These are phyloP conservation scores for Cyanoliseus patagonus DNA, from an alignment of 2,113 vertebrate species.

Conservation along the genomic window DNA sequence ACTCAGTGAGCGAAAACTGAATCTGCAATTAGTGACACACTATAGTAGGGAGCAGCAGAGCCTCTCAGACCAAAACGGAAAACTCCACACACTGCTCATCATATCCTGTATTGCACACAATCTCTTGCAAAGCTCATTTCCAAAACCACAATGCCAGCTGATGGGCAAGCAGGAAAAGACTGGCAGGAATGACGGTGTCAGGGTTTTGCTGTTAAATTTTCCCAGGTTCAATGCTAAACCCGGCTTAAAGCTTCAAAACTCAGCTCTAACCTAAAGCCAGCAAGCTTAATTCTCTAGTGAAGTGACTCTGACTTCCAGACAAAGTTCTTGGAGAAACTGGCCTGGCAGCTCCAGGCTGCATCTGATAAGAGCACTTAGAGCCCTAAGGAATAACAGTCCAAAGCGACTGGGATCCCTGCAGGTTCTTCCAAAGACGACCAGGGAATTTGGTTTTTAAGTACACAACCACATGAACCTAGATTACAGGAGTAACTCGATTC, in stretches of 20 bases:
- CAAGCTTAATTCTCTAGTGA: neutral
- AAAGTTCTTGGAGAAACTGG: constrained; percentile 3
- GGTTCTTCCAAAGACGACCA: neutral
- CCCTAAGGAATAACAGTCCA: constrained; percentile 26
- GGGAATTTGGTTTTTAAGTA: constrained; percentile 1
- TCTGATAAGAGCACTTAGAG: neutral
- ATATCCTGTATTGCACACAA: rapidly evolving
- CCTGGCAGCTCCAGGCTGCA: neutral
- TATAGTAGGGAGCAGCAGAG: constrained; percentile 12
- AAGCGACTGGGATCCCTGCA: neutral
- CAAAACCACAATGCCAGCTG: rapidly evolving
- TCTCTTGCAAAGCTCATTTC: neutral
- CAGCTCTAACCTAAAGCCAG: neutral
- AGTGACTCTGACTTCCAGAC: neutral
- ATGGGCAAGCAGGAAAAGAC: neutral
- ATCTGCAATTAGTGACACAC: neutral
- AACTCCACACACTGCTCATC: rapidly evolving
- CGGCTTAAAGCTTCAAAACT: neutral
- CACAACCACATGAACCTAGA: neutral
- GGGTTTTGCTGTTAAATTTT: neutral
- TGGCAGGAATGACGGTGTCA: neutral
- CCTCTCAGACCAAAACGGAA: rapidly evolving
- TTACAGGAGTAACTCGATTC: neutral
- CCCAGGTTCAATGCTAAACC: neutral
- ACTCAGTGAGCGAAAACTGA: neutral